Percentiles rank a stretch among this genome's conserved stretches.
phyloP scores from a whole-genome alignment of 2,797 vertebrate genomes.

The Dendrocincla fuliginosa region DNA sequence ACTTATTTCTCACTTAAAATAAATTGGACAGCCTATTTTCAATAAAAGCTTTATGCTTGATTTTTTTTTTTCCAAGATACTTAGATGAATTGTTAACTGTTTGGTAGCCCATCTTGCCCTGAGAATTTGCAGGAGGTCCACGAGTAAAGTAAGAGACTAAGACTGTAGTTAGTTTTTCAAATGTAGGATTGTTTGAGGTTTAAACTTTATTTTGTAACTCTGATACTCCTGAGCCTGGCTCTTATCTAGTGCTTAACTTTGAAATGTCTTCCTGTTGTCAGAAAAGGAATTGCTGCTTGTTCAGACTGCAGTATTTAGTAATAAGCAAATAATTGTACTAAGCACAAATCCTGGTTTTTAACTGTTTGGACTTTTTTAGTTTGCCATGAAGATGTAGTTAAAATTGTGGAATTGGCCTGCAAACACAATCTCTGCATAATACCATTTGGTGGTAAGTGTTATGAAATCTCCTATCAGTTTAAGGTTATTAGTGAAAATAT shows the following conservation, averaged over 20 bases:
- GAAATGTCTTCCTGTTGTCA: not conserved
- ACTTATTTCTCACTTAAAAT: not conserved
- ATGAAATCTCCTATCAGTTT: not conserved
- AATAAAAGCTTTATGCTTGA: not conserved
- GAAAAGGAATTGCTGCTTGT: not conserved
- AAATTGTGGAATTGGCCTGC: slow-evolving; percentile 93
- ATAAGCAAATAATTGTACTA: not conserved
- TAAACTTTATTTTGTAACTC: not conserved
- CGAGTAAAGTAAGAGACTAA: not conserved
- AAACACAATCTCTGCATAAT: slow-evolving; percentile 96
- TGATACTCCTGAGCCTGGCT: not conserved
- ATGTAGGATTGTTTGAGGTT: not conserved
- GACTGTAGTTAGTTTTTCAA: not conserved
- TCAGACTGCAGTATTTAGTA: not conserved
- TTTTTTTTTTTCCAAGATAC: not conserved
- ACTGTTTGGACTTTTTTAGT: slow-evolving; percentile 73
- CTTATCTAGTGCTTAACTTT: not conserved
- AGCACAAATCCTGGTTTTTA: not conserved
- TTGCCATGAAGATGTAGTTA: slow-evolving; percentile 93
- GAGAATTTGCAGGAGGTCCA: not conserved
- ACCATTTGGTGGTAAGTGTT: slow-evolving; percentile 92
- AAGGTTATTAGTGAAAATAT: not conserved
- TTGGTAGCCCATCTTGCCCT: not conserved
- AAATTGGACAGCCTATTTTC: not conserved
- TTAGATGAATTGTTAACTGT: not conserved